Evolutionary conservation across 30 jellyfish, hydroid and myxozoan genomes (phyloP).

Genomic region (Nemopilema nomurai): DNA sequence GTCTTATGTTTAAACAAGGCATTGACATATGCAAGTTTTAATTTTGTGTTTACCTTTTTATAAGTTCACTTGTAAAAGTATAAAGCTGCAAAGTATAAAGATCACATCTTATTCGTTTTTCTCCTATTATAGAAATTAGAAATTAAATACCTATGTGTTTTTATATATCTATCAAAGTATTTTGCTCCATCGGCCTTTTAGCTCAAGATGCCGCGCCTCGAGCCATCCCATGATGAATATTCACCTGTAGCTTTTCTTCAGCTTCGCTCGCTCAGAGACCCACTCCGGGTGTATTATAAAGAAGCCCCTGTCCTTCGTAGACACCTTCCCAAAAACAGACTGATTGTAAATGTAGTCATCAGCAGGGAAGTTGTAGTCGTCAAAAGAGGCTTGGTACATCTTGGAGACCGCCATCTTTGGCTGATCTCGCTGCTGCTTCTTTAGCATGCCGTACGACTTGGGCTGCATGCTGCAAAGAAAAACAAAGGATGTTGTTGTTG

Average conservation of each 20-base stretch:
- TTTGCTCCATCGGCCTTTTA: neutral
- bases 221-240: neutral
- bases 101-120: neutral
- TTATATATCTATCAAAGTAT: no score
- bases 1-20: neutral
- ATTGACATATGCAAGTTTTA: no score
- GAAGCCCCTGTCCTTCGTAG: slow-evolving; percentile 34
- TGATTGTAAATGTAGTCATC: slow-evolving; percentile 39
- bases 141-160: neutral
- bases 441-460: slow-evolving; percentile 4
- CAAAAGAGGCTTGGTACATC: slow-evolving; percentile 25
- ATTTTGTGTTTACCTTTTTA: no score
- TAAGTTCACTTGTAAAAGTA: neutral
- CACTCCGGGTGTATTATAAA: slow-evolving; percentile 73
- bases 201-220: neutral
- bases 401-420: slow-evolving; percentile 34
- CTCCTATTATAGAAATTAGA: no score
- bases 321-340: slow-evolving; percentile 40
- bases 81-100: neutral
- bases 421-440: neutral
- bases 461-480: slow-evolving; percentile 32
- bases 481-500: neutral
- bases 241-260: slow-evolving; percentile 38
- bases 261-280: slow-evolving; percentile 58
- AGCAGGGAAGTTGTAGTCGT: slow-evolving; percentile 12